These are phyloP conservation scores for Morone chrysops DNA, from an alignment of 2,113 vertebrate genomes.

Conservation along the genomic window DNA sequence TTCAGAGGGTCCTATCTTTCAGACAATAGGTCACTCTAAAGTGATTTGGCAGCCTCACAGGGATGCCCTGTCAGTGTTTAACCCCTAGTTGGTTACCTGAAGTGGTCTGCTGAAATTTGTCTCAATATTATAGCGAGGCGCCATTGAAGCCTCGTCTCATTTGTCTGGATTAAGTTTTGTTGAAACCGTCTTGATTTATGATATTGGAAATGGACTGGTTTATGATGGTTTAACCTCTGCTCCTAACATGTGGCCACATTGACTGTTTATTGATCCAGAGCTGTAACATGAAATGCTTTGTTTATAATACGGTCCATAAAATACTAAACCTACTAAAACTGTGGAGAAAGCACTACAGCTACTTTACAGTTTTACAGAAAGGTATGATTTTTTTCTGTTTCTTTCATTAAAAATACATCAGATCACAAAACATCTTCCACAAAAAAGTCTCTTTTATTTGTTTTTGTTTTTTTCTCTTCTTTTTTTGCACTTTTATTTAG, in stretches of 20 bases:
- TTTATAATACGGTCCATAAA: conserved; percentile 63
- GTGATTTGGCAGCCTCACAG: conserved; percentile 71
- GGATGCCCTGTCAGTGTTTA: conserved; percentile 72
- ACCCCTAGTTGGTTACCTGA: conserved; percentile 65
- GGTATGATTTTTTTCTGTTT: conserved; percentile 2
- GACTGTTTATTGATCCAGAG: conserved; percentile 76
- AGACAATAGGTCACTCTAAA: conserved; percentile 78
- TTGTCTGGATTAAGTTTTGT: conserved; percentile 71
- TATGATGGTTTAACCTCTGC: conserved; percentile 79
- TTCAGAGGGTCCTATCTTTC: conserved; percentile 71
- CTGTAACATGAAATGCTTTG: conserved; percentile 68
- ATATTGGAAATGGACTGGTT: conserved; percentile 76
- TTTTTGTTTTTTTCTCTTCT: too few species aligned
- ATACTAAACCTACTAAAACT: conserved; percentile 22
- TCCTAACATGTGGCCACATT: conserved; percentile 68
- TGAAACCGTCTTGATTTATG: conserved; percentile 73
- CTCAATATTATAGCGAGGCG: conserved; percentile 30
- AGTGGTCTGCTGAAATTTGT: conserved; percentile 50
- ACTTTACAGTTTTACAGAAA: conserved; percentile 32
- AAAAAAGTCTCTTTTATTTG: too few species aligned
- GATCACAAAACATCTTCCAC: background rate
- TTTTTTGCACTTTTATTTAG: conserved; percentile 18
- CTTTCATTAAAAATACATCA: conserved; percentile 13
- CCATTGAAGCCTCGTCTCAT: conserved; percentile 49
- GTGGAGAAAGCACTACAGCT: conserved; percentile 2